Base-by-base conservation (phyloP, 1,140 invertebrate species). In the Sesamia nonagrioides region DNA sequence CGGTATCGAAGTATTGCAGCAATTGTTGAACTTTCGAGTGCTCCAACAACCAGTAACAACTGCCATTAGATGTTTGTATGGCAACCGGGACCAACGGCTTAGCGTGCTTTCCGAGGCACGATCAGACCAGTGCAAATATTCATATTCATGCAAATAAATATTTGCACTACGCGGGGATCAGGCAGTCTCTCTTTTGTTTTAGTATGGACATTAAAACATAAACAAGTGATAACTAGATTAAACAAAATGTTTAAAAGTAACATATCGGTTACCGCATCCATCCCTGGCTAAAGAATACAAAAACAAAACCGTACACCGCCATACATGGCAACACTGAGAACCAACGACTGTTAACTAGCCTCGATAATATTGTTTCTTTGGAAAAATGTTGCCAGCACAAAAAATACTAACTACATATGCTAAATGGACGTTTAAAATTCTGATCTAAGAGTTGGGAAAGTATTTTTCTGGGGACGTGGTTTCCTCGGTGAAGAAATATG, bases 301-400 rank as follows among this genome's bases (percentile, higher is more conserved):
- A 60, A 60, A 60, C 56, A 13, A 60, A 35, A 60, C 56, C 56
- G 56, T 15, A 35, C 21, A 6, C 13, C 13, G 4, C 56, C 56
- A 6, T 60, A 60, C 2, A 60, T 35, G 56, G 56, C 56, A 60
- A 60, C 56, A 60, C 56, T 35, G 56, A 11, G 27, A 60, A 60
- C 56, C 27, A 33, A 50, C 45, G 45, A 50, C 56, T 60, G 56
- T 60, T 35, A 60, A 60, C 56, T 60, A 35, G 56, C 56, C 6
- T 35, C 56, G 9, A 33, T 35, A 60, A 60, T 60, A 60, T 35
- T 60, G 56, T 60, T 60, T 60, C 56, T 60, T 60, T 35, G 18
- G 56, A 60, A 60, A 60, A 60, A 60, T 60, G 56, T 35, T 60
- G 56, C 56, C 27, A 60, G 27, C 18, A 9, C 56, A 60, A 60